phyloP scores from a whole-genome alignment of 2,888 invertebrate genomes.

The Hylaea fasciaria region DNA sequence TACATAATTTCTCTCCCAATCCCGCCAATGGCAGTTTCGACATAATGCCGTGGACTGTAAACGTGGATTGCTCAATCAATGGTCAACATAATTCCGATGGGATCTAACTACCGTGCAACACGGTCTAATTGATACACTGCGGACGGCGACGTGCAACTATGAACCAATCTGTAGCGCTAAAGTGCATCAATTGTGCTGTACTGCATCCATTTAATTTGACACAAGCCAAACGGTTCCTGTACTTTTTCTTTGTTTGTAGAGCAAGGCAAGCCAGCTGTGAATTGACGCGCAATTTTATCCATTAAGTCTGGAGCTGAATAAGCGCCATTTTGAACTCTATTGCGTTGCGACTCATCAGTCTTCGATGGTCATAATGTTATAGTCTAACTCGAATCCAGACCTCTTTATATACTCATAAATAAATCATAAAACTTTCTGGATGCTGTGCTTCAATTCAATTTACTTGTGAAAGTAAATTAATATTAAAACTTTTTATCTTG shows the following conservation, averaged over 20 bases:
- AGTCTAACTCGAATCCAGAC: slow-evolving; percentile 14
- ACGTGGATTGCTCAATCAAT: slow-evolving; percentile 61
- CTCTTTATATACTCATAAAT: slow-evolving; percentile 14
- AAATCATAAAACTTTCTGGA: slow-evolving; percentile 18
- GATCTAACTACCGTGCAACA: slow-evolving; percentile 61
- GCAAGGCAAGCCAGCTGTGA: slow-evolving; percentile 10
- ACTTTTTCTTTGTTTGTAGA: slow-evolving; percentile 39
- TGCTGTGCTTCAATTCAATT: slow-evolving; percentile 14
- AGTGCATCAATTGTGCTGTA: slow-evolving; percentile 58
- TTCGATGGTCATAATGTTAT: slow-evolving; percentile 19
- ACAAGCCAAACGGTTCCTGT: slow-evolving; percentile 54
- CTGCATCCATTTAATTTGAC: slow-evolving; percentile 69
- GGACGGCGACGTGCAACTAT: slow-evolving; percentile 33
- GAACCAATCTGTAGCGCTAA: slow-evolving; percentile 24
- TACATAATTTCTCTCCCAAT: slow-evolving; percentile 9
- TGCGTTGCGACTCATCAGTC: slow-evolving; percentile 10
- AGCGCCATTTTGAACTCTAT: slow-evolving; percentile 14
- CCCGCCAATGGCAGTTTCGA: slow-evolving; percentile 16
- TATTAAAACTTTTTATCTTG: not conserved
- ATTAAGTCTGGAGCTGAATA: slow-evolving; percentile 18
- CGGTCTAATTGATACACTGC: slow-evolving; percentile 73
- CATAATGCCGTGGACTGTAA: slow-evolving; percentile 47
- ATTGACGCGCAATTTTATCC: slow-evolving; percentile 26
- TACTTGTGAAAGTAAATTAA: slow-evolving; percentile 1
- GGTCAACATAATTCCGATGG: slow-evolving; percentile 66